These are phyloP conservation scores for Scolopax mira DNA, from an alignment of 2,113 vertebrate genomes.

Conservation along the genomic window DNA sequence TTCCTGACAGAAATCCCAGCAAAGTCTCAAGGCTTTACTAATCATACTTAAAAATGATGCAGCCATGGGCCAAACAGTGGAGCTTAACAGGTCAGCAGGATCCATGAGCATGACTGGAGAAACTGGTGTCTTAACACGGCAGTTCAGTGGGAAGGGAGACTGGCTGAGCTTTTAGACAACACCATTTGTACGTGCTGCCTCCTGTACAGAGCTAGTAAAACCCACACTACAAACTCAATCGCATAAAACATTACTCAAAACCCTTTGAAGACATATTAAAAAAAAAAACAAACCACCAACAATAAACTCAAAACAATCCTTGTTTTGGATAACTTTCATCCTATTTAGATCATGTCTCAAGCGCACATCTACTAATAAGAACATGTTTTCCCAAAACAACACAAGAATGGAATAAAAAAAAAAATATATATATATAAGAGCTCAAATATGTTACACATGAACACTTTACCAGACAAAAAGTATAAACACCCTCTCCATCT, in stretches of 20 bases:
- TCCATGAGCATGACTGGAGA: fast-evolving
- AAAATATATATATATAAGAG: neutral
- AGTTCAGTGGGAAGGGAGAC: neutral
- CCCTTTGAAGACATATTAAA: neutral
- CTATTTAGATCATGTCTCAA: neutral
- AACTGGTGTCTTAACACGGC: neutral
- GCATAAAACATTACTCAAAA: neutral
- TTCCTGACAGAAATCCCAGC: neutral
- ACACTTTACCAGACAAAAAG: neutral
- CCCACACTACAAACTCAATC: neutral
- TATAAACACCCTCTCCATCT: neutral
- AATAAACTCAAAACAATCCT: neutral
- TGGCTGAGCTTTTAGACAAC: neutral
- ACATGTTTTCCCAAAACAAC: neutral
- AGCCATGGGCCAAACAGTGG: neutral
- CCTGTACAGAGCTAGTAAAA: neutral
- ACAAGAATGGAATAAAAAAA: neutral
- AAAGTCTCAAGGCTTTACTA: neutral
- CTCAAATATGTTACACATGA: neutral
- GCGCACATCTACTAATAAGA: neutral
- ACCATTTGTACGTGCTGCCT: neutral
- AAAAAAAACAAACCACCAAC: neutral
- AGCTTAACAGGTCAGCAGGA: neutral
- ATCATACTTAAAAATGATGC: neutral
- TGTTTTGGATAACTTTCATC: neutral